Percentiles rank a stretch among this genome's conserved stretches.
phyloP scores from a whole-genome alignment of 2,888 invertebrate species.

The Cephus sareptanus region DNA sequence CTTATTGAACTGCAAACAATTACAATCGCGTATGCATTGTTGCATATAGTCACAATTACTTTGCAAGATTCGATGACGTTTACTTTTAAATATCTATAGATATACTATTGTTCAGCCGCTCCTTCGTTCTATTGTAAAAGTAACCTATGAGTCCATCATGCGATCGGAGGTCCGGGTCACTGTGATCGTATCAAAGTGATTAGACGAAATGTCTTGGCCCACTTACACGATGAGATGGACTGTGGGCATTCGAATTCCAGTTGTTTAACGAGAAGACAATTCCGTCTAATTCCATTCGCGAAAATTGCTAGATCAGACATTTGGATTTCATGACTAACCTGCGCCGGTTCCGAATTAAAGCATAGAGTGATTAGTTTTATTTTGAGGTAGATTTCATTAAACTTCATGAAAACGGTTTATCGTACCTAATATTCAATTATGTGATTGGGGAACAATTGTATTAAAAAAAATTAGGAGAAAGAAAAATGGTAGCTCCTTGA shows the following conservation, averaged over 20 bases:
- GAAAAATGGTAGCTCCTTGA: neutral
- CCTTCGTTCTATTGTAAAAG: neutral
- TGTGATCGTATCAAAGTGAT: neutral
- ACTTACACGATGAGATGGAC: neutral
- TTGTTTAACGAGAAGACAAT: neutral
- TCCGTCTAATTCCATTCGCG: neutral
- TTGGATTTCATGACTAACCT: neutral
- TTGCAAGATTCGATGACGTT: conserved; percentile 30
- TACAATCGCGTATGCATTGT: neutral
- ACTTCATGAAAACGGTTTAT: neutral
- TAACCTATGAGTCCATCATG: neutral
- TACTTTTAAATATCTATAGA: neutral
- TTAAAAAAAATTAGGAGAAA: neutral
- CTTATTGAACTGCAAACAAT: neutral
- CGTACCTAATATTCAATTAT: neutral
- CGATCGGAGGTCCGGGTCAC: neutral
- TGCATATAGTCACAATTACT: conserved; percentile 23
- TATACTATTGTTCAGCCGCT: neutral
- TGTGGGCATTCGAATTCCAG: neutral
- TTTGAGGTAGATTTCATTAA: neutral
- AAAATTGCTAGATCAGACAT: neutral
- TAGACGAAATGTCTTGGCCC: neutral
- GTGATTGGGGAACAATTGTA: neutral
- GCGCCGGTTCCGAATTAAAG: neutral
- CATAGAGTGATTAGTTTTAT: neutral